Base-by-base conservation (phyloP, 2,113 vertebrate species). In the Taxidea taxus region DNA sequence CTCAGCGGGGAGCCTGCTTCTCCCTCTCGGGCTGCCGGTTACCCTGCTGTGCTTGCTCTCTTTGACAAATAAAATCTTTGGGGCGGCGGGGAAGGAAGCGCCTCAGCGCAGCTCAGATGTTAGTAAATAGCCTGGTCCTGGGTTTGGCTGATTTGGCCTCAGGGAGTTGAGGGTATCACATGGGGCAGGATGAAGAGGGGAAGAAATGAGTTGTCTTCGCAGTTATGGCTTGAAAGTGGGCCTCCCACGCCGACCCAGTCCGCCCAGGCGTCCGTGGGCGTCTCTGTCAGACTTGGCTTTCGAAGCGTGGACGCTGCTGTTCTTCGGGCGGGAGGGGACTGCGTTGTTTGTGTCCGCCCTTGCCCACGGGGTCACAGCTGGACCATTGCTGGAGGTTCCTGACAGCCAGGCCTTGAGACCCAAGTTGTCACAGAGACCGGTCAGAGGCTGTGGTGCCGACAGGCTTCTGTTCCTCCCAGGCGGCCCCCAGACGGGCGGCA, bases 241-340 rank as follows among this genome's bases (percentile, higher is more conserved):
- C 29, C 44, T n/a, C 20, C 12, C 10, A 51, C 20, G 7, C 51
- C 13, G 37, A 37, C 42, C 47, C n/a, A 42, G 5, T 66, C 13
- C 14, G 62, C 88, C 56, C 15, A 0, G 13, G 68, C 9, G 29
- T 56, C 77, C 37, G 37, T 18, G 39, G 51, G 51, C 18, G 1
- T 83, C 74, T 16, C 56, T 0, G 0, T 64, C 37, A 27, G 37
- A 82, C 54, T 70, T 20, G 4, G 39, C 70, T 72, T 47, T 62
- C 58, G 11, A 1, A 82, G 44, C 5, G 10, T 44, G 70, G 93
- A 29, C 3, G 0, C 77, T 2, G 1, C 47, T 8, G 10, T 11
- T 8, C 13, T 51, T 4, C 18, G 31, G 0, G 4, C 25, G 4
- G 23, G 7, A 7, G 64, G 44, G 31, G 42, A 9, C 10, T 0